Base-by-base conservation (phyloP, 2,797 vertebrate species). In the Enteromius paludinosus region DNA sequence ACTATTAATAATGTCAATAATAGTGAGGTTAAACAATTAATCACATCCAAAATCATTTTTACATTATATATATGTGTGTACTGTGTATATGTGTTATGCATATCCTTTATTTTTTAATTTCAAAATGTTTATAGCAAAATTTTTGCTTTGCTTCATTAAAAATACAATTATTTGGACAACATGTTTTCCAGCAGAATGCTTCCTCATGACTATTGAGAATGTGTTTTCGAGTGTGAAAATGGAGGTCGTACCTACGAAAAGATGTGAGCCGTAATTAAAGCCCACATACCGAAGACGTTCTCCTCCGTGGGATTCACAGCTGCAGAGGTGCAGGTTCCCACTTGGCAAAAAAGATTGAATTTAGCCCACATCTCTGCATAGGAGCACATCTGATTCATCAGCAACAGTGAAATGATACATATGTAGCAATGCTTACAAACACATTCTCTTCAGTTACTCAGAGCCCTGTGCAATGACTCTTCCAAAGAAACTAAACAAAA, bases 211-310 rank as follows among this genome's bases (percentile, higher is more conserved):
- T 28, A 49, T 33, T 41, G 30, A 23, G 43, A 81, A 52, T 65
- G 28, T 72, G 38, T 47, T 5, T 82, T 75, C 1, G 9, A 56
- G 45, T 54, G 62, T 68, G 17, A 59, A 68, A 59, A 75, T 68
- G 33, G n/a, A 69, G 47, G 61, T n/a, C 75, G 71, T 43, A 41
- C 45, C 33, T 38, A 17, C 54, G 38, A 82, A 70, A 73, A 65
- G 72, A 30, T 28, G 28, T 72, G 38, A 78, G 78, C 45, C 18
- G 61, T 87, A 88, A 88, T 89, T 87, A 87, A 87, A 87, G 72
- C 79, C 81, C 82, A 81, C 79, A 84, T 87, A 76, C 80, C 76
- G 74, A 86, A 87, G 82, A 86, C 62, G 8, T 75, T 82, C 61
- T 76, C 23, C 66, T 52, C 62, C 82, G 68, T 35, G 75, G 70